A percentile compares a stretch with the other conserved stretches of the same genome.
phyloP scores from a whole-genome alignment of 2,888 invertebrate species.

The Archaeoteleia sp. region DNA sequence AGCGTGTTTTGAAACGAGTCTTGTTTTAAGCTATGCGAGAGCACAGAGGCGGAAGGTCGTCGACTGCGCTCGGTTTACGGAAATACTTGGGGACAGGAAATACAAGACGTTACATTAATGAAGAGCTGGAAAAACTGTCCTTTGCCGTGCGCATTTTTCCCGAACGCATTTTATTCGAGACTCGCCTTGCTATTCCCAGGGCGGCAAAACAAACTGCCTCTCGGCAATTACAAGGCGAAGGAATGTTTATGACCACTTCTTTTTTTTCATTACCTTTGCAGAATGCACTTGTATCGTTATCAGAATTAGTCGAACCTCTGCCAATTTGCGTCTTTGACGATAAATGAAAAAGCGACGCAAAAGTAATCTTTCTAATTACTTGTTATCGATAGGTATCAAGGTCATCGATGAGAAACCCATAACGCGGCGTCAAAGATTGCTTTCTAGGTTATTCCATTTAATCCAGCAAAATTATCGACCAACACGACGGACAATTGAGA shows the following conservation, averaged over 20 bases:
- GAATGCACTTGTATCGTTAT: constrained; percentile 9
- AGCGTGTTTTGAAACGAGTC: background rate
- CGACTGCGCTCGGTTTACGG: constrained; percentile 41
- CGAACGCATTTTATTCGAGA: constrained; percentile 12
- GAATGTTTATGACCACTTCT: constrained; percentile 24
- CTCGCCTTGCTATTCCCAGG: background rate
- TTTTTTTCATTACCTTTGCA: constrained; percentile 26
- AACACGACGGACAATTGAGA: constrained; percentile 14
- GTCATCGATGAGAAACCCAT: background rate
- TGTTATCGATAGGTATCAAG: too few relatives aligned
- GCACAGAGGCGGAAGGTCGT: constrained; percentile 29
- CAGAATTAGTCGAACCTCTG: background rate
- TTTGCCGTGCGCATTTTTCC: constrained; percentile 12
- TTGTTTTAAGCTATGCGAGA: background rate
- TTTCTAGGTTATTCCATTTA: constrained; percentile 7
- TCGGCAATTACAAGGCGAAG: background rate
- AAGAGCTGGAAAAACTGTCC: constrained; percentile 33
- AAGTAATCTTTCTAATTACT: too few relatives aligned
- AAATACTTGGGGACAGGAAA: constrained; percentile 41
- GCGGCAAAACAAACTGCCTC: background rate
- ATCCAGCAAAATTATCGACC: constrained; percentile 14
- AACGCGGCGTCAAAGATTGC: constrained; percentile 5
- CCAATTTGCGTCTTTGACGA: constrained; percentile 1
- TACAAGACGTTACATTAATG: constrained; percentile 33
- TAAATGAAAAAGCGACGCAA: too few relatives aligned